These are phyloP conservation scores for Venustaconcha ellipsiformis DNA, from an alignment of 1,140 invertebrate genomes.

Conservation along the genomic window DNA sequence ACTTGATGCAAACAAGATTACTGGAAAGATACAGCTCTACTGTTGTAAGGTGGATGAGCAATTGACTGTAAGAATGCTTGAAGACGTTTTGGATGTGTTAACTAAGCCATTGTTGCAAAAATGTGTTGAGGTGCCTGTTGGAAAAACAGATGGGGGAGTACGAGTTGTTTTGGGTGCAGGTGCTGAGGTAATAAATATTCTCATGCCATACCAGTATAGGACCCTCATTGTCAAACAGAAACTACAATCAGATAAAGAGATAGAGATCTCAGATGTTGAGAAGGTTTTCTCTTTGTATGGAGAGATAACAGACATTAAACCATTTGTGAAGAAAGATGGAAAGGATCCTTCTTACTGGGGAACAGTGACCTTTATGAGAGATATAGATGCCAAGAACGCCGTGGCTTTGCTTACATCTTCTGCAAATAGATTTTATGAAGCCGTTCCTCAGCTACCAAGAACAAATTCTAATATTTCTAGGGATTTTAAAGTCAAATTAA, in stretches of 20 bases:
- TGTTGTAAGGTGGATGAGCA: conserved; percentile 8
- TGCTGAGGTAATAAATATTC: conserved; percentile 20
- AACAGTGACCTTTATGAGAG: conserved; percentile 38
- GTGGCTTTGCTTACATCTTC: conserved; percentile 14
- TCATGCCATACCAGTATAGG: conserved; percentile 40
- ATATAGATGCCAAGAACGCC: conserved; percentile 38
- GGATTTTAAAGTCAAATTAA: conserved; percentile 42
- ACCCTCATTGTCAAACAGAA: conserved; percentile 30
- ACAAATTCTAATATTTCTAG: conserved; percentile 12
- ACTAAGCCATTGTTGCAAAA: conserved; percentile 24
- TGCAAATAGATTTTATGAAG: conserved; percentile 4
- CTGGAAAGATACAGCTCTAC: conserved; percentile 43
- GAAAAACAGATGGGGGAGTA: conserved; percentile 2
- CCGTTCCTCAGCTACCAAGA: conserved; percentile 2
- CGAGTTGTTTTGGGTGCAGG: conserved; percentile 33
- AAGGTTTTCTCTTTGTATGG: conserved; percentile 7
- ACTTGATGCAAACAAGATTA: conserved; percentile 43
- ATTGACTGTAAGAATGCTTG: neutral
- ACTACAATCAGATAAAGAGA: neutral
- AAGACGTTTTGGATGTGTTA: conserved; percentile 14
- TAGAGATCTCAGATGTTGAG: conserved; percentile 10
- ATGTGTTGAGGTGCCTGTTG: conserved; percentile 29
- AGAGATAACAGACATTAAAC: conserved; percentile 9
- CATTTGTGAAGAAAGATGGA: conserved; percentile 13
- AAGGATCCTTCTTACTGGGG: conserved; percentile 35